These are phyloP conservation scores for Globia sparganii DNA, from an alignment of 2,888 invertebrate species.

Conservation along the genomic window DNA sequence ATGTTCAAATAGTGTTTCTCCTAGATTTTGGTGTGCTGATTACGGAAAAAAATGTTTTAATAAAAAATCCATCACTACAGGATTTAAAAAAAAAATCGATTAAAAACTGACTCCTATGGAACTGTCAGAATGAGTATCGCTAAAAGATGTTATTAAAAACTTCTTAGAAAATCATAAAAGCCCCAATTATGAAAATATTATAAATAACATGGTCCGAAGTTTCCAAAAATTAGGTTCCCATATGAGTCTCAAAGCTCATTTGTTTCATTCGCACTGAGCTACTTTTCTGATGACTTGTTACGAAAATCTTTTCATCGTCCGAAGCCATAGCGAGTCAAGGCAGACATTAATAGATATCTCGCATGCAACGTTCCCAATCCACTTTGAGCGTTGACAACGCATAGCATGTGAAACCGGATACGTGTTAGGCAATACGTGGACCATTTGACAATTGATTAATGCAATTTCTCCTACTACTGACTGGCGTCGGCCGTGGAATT, in stretches of 20 bases:
- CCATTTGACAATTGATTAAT: conserved; percentile 88
- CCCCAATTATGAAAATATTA: not conserved
- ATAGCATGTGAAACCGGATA: conserved; percentile 74
- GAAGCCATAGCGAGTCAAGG: conserved; percentile 4
- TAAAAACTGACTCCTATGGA: not conserved
- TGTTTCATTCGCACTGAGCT: not conserved
- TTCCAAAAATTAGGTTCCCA: not conserved
- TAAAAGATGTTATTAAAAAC: not conserved
- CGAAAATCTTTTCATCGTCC: conserved; percentile 30
- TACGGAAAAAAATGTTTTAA: not conserved
- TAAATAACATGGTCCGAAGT: not conserved
- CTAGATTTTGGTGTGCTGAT: not conserved
- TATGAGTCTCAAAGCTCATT: not conserved
- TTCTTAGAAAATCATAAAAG: not conserved
- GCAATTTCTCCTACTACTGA: conserved; percentile 83
- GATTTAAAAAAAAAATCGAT: not conserved
- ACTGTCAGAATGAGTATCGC: not conserved
- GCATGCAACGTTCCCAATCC: conserved; percentile 70
- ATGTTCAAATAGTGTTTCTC: not conserved
- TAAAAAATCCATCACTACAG: not conserved
- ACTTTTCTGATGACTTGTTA: not conserved
- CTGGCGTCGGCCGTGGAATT: conserved; percentile 78
- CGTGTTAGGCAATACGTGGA: conserved; percentile 74
- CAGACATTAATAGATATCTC: conserved; percentile 51
- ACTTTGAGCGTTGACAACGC: conserved; percentile 74